Base-by-base conservation (phyloP, 2,797 vertebrate species). In the Neosilurus mollespiculum region DNA sequence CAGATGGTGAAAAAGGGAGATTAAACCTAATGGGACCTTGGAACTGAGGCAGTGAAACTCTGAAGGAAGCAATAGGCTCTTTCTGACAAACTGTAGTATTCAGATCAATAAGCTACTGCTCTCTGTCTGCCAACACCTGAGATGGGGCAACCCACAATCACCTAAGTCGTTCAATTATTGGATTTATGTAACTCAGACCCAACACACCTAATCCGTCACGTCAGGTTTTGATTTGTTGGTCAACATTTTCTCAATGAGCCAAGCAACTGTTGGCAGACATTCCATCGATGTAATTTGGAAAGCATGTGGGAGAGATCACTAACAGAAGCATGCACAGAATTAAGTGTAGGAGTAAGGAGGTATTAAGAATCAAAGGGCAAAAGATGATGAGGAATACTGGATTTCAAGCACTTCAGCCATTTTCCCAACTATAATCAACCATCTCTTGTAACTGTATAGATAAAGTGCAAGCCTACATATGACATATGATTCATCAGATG, bases 71-170 rank as follows among this genome's bases (percentile, higher is more conserved):
- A 85, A 88, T 90, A 89, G 91, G 90, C 86, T 87, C 90, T 87
- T 88, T 89, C 90, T 89, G 90, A 91, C 90, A 89, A 88, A 85
- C 87, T 73, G 83, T 75, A 88, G 88, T 87, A 88, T 88, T 90
- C 87, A 91, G 92, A 94, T 95, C 92, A 90, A 94, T 94, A 91
- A 82, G 62, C 70, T 84, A 89, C 83, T 86, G 86, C 89, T 92
- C 78, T 91, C 89, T 34, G 81, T 90, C 90, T 91, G 80, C 79
- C 88, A 90, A 82, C 91, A 92, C 90, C 90, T 88, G 91, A 91
- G 88, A 86, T 85, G 86, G 84, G 90, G 30, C 20, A 65, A 70
- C 22, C 59, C 43, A 80, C 59, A 64, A 78, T 82, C 80, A 82
- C 24, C 67, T 83, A 79, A 54, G 80, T 84, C 81, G 56, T 85